These are phyloP conservation scores for Eleginops maclovinus DNA, from an alignment of 2,113 vertebrate genomes.

Conservation along the genomic window DNA sequence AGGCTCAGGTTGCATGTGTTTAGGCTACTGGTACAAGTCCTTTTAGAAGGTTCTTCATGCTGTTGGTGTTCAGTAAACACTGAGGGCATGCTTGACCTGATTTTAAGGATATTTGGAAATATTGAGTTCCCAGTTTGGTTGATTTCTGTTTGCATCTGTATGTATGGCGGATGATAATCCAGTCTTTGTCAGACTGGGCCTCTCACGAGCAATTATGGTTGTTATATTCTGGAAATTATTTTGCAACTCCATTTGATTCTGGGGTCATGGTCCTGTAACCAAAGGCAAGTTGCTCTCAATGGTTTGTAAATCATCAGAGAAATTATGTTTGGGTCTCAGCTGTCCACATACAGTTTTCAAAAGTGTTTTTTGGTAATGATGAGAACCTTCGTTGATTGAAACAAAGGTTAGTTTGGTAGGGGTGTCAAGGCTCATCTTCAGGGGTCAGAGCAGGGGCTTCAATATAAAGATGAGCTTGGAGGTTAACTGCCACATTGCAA, in stretches of 20 bases:
- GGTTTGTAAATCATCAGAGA: not conserved
- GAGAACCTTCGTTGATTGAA: not conserved
- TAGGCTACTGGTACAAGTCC: constrained; percentile 5
- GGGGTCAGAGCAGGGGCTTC: not conserved
- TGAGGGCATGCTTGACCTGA: not conserved
- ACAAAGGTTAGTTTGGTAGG: not conserved
- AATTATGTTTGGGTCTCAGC: not conserved
- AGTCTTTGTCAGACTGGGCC: not conserved
- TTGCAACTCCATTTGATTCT: constrained; percentile 3
- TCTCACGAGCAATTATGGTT: not conserved
- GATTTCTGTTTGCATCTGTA: not conserved
- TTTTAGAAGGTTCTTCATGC: not conserved
- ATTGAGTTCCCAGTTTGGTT: not conserved
- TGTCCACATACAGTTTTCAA: not conserved
- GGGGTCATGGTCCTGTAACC: not conserved
- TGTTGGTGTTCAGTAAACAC: not conserved
- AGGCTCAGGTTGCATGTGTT: constrained; percentile 9
- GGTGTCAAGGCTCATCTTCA: not conserved
- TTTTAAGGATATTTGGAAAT: not conserved
- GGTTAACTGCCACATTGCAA: not conserved
- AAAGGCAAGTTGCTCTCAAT: constrained; percentile 8
- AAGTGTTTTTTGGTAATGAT: constrained; percentile 8
- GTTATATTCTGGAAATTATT: not conserved
- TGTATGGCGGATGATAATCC: not conserved
- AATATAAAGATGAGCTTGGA: constrained; percentile 2